phyloP scores from a whole-genome alignment of 1,140 invertebrate species.

The Drosophila repletoides region DNA sequence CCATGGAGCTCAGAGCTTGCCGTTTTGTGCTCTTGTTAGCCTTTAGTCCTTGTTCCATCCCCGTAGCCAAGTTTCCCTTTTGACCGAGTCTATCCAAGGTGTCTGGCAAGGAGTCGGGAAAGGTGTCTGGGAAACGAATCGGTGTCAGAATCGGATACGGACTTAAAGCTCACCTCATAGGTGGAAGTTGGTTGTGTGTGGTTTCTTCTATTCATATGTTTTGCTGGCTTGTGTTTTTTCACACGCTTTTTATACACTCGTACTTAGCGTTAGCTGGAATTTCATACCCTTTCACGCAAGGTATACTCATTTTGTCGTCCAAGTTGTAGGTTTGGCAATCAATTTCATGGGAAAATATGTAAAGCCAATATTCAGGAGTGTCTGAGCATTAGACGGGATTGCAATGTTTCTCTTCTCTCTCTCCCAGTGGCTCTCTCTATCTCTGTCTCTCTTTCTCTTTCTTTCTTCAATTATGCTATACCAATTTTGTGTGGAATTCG shows the following conservation, averaged over 20 bases:
- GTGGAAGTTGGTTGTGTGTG: conserved; percentile 7
- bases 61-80: neutral
- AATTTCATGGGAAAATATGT: no score
- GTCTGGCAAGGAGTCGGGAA: neutral
- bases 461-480: no score
- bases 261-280: conserved; percentile 15
- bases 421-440: no score
- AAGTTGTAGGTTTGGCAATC: no score
- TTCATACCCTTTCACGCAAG: no score
- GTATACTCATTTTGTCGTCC: no score
- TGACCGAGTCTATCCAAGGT: conserved; percentile 6
- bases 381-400: no score
- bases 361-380: no score
- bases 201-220: conserved; percentile 68
- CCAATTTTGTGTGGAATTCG: no score
- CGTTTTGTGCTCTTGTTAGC: conserved; percentile 58
- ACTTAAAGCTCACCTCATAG: neutral
- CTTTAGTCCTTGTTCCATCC: conserved; percentile 11
- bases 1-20: conserved; percentile 4
- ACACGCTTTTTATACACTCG: conserved; percentile 11
- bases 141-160: conserved; percentile 15
- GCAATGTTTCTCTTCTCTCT: no score
- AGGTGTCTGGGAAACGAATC: neutral
- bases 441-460: neutral
- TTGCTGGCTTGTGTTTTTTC: conserved; percentile 26